Base-by-base conservation (phyloP, 2,888 invertebrate genomes). In the Chelonus formosanus region DNA sequence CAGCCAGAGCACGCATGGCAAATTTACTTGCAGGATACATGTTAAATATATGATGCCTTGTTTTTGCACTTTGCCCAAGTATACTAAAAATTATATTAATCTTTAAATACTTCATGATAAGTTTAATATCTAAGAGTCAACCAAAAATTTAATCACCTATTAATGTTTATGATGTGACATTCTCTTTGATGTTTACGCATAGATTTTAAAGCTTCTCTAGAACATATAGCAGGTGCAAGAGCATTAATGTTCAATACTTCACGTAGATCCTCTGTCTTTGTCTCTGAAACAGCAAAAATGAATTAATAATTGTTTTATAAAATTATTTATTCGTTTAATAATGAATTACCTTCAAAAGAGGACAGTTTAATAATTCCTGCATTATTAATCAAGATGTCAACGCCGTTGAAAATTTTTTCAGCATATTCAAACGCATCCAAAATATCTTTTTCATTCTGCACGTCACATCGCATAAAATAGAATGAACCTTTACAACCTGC, bases 321-420 rank as follows among this genome's bases (percentile, higher is more conserved):
- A 6, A 3, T 44, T 44, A 44, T n/a, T 44, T 44, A 44, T n/a
- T 44, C 20, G 20, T 44, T 44, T 8, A 34, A 44, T 4, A 3
- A 3, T 3, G 0, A n/a, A 61, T 66, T 69, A 75, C 75, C 76
- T 5, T 70, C 62, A 7, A 75, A 63, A 3, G 64, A 40, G 20
- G 64, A 61, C 3, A 52, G 5, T 5, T 78, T 71, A 3, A 79
- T 74, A 5, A 86, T 70, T 3, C 84, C 86, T 2, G 86, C 86
- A 71, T 86, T 86, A 75, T 87, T 87, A 40, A 87, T 75, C 66
- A 85, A 81, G 2, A 87, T 77, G 70, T 86, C 85, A 35, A 86
- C 80, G 1, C 84, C 83, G 1, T 86, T 86, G 8, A 82, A 73
- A 7, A 78, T 65, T 20, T 67, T 54, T 45, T 71, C 69, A 7